Conservation (phyloP, 2,888 invertebrate species). For the Oligia fasciuncula region DNA sequence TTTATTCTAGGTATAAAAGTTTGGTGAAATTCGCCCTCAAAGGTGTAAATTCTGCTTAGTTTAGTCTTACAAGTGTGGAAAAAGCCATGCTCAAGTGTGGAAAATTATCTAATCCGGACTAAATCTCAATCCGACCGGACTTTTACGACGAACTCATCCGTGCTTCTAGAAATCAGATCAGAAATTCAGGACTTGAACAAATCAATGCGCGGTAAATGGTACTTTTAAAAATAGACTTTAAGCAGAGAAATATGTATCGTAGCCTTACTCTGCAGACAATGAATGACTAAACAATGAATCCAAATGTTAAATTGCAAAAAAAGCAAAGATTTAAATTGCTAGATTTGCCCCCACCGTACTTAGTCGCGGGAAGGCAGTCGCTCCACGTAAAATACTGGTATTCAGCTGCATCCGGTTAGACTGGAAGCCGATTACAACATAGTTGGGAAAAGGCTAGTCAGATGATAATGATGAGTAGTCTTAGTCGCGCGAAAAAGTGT, state of each 20-base stretch:
- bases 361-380: background rate
- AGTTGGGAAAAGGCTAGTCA: background rate
- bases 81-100: background rate
- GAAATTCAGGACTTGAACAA: conserved; percentile 1
- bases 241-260: background rate
- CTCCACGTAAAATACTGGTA: background rate
- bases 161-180: conserved; percentile 23
- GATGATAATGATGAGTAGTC: background rate
- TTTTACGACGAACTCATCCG: conserved; percentile 14
- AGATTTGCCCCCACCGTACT: background rate
- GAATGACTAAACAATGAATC: background rate
- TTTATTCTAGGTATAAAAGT: background rate
- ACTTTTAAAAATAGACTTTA: background rate
- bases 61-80: background rate
- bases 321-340: background rate
- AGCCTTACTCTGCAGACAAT: background rate
- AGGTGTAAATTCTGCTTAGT: background rate
- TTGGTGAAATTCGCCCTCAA: background rate
- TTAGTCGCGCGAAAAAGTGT: background rate
- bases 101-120: conserved; percentile 17
- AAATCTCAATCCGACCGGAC: conserved; percentile 18
- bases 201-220: conserved; percentile 2
- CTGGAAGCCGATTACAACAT: background rate
- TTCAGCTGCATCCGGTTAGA: background rate
- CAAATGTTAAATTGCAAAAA: background rate